Evolutionary conservation across 2,797 vertebrate species (phyloP).

Genomic region (Diplodus puntazzo): DNA sequence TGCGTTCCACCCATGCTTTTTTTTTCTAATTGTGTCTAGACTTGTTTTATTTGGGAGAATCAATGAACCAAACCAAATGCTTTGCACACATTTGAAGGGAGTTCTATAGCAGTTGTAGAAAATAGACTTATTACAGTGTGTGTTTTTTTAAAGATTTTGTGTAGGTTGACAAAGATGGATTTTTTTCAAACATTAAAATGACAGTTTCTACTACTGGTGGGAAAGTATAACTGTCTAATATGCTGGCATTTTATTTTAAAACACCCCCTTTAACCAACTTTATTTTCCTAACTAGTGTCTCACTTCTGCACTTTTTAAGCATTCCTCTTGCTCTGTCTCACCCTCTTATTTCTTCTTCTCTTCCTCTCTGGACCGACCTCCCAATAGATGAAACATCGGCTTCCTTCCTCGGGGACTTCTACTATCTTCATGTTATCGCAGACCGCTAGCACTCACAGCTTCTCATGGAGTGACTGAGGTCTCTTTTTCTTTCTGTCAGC

Average conservation of each 20-base stretch:
- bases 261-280: constrained; percentile 1
- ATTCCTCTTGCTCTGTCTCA: constrained; percentile 52
- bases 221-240: background rate
- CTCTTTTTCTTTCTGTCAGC: constrained; percentile 82
- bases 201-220: background rate
- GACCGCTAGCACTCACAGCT: constrained; percentile 99
- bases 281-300: constrained; percentile 30
- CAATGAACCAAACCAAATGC: constrained; percentile 26
- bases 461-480: constrained; percentile 99
- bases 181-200: background rate
- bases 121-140: background rate
- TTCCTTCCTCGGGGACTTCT: constrained; percentile 99
- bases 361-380: constrained; percentile 71
- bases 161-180: background rate
- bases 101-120: background rate
- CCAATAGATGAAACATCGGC: constrained; percentile 94
- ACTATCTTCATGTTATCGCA: constrained; percentile 99
- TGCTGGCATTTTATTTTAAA: background rate
- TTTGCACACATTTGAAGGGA: constrained; percentile 14
- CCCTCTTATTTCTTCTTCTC: constrained; percentile 75
- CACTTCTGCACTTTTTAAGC: constrained; percentile 28
- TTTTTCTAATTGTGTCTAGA: constrained; percentile 21
- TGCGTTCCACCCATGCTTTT: background rate
- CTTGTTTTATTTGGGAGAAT: constrained; percentile 24
- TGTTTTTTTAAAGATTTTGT: background rate